phyloP scores from a whole-genome alignment of 1,140 invertebrate species.

The Meloidogyne floridensis region DNA sequence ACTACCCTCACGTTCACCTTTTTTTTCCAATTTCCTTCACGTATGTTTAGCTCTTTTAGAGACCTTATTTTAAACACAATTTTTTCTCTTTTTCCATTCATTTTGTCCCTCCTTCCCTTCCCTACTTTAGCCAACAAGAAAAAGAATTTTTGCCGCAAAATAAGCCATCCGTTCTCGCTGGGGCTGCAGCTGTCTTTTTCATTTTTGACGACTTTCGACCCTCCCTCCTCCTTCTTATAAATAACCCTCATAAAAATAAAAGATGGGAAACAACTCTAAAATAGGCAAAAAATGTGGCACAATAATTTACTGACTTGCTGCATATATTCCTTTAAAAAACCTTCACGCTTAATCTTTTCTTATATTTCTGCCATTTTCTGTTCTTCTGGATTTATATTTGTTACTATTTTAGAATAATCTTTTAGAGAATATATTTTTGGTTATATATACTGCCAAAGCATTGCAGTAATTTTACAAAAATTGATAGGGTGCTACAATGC shows the following conservation, averaged over 20 bases:
- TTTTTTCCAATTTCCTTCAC: no score
- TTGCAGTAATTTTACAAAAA: neutral
- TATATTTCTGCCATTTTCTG: neutral
- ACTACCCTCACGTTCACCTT: neutral
- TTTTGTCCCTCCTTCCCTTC: neutral
- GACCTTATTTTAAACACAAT: neutral
- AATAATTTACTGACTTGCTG: neutral
- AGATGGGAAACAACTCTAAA: neutral
- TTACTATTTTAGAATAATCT: neutral
- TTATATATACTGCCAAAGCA: neutral
- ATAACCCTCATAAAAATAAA: neutral
- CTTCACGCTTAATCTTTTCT: neutral
- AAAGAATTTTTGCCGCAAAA: neutral
- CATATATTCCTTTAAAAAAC: neutral
- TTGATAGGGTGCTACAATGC: constrained; percentile 1
- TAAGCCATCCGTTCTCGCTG: neutral
- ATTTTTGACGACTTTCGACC: neutral
- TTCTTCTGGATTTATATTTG: neutral
- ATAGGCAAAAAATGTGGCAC: neutral
- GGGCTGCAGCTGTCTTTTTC: neutral
- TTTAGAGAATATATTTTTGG: neutral
- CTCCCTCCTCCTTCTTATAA: neutral
- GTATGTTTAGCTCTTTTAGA: neutral
- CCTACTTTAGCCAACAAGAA: neutral
- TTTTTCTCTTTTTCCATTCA: neutral